A percentile compares a stretch with the other conserved stretches of the same genome.
These are phyloP conservation scores for Addax nasomaculatus DNA, from an alignment of 2,113 vertebrate genomes.

Conservation along the genomic window DNA sequence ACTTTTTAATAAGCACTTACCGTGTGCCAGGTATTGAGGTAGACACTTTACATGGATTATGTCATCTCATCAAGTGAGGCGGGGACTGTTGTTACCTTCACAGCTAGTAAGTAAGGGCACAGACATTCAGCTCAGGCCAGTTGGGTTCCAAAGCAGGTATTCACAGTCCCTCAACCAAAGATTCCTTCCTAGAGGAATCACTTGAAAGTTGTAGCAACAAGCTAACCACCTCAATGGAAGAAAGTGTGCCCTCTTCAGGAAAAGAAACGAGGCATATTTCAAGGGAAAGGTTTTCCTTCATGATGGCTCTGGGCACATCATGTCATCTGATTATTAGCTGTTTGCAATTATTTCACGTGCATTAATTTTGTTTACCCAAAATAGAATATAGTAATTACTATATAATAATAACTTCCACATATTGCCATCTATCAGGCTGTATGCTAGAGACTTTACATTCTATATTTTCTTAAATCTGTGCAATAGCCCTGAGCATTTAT, in stretches of 20 bases:
- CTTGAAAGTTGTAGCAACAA: background rate
- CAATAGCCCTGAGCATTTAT: background rate
- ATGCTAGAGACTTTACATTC: background rate
- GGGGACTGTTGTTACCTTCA: background rate
- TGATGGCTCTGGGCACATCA: background rate
- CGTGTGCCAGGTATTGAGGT: background rate
- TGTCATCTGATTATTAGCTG: background rate
- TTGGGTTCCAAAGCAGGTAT: background rate
- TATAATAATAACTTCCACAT: background rate
- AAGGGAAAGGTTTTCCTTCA: background rate
- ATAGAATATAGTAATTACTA: background rate
- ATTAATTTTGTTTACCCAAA: background rate
- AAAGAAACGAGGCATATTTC: background rate
- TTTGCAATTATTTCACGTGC: background rate
- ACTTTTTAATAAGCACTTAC: background rate
- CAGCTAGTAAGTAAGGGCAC: background rate
- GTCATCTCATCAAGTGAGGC: background rate
- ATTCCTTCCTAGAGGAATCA: background rate
- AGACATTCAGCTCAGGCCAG: background rate
- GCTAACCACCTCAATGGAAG: background rate
- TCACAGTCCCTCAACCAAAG: background rate
- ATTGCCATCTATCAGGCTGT: background rate
- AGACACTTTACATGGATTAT: background rate
- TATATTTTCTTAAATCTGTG: background rate
- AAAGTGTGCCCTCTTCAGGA: background rate